Evolutionary conservation across 2,113 vertebrate genomes (phyloP), one percentile per base, ranked within the genome.

Genomic region (Vimba vimba): DNA sequence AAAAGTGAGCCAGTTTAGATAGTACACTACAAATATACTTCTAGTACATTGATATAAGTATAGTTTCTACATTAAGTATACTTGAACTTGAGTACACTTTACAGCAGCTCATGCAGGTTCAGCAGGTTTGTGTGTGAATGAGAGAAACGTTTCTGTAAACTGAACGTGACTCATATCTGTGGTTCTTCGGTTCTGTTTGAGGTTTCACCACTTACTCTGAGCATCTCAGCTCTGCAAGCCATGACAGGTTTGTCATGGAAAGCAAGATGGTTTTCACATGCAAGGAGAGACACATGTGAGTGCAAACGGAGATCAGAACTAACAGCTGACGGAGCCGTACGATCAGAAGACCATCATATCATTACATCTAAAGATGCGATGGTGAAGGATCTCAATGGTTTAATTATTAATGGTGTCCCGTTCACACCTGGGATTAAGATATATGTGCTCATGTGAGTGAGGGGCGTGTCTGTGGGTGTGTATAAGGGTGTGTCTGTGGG

Each of bases 131-230:
- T 19, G 64, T 68, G 1, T 52, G 64, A 39, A 23, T 1, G 33
- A 39, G 19, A 69, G 33, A 21, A 23, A 23, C 10, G 64, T 33
- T 68, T 59, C 21, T 76, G 71, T 25, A 11, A 75, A 74, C 75
- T 36, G 52, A 79, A 59, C 23, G 30, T 79, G 6, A 79, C 33
- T n/a, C 19, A 59, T 43, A 2, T 43, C 5, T 60, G 19, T 3
- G 12, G 74, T 71, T 80, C 80, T 68, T 10, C 52, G 62, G 69
- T 82, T 86, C 82, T 88, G 71, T 66, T 66, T 69, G 52, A 57
- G 57, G n/a, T 50, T 25, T 52, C 4, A 5, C 0, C 19, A 21
- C 47, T 69, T 21, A 69, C 30, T n/a, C 19, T 79, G 33, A 79
- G 25, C 3, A 43, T 79, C 77, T 25, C 55, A 60, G 36, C 0